Conservation (phyloP, 2,797 vertebrate species). For the Sardinella longiceps region DNA sequence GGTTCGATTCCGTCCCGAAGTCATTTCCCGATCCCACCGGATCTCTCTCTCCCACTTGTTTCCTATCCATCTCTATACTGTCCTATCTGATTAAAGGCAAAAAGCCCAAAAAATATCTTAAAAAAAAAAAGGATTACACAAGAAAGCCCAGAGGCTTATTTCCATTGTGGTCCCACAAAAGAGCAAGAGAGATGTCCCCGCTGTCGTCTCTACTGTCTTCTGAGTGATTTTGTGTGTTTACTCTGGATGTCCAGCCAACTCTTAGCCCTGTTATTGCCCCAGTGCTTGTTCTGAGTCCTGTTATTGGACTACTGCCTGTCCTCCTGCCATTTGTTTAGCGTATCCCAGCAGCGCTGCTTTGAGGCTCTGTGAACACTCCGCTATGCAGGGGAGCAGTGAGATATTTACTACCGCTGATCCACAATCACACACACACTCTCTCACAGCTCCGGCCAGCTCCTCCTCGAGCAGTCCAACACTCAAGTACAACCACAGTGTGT, state of each 20-base stretch:
- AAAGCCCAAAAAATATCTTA: no score
- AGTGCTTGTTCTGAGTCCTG: no score
- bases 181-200: no score
- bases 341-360: not conserved
- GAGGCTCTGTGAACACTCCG: not conserved
- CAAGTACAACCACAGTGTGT: not conserved
- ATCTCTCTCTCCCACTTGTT: no score
- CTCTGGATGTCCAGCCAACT: not conserved
- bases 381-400: not conserved
- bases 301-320: not conserved
- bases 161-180: no score
- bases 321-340: not conserved
- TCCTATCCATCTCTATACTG: no score
- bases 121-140: no score
- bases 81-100: no score
- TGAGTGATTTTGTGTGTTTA: not conserved
- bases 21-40: no score
- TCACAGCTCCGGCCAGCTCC: not conserved
- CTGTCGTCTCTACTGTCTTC: not conserved
- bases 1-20: no score
- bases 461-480: not conserved
- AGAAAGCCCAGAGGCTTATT: no score
- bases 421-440: not conserved
- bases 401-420: not conserved
- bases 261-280: no score